Base-by-base conservation (phyloP, 2,888 invertebrate genomes). In the Polylopha cassiicola region DNA sequence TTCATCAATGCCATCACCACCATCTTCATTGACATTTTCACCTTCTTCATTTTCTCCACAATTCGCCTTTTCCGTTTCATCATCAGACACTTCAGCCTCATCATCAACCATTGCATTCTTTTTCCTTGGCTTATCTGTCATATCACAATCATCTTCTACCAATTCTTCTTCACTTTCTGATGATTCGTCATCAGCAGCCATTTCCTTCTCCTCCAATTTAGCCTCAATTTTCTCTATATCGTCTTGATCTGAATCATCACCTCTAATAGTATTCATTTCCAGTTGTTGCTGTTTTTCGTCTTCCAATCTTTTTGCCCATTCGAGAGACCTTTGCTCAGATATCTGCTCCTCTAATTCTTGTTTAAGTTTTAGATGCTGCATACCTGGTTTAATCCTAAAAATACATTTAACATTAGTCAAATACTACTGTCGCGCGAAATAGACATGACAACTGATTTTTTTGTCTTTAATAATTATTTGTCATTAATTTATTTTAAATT, bases 301-400 rank as follows among this genome's bases (percentile, higher is more conserved):
- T 52, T 91, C 88, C 15, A 88, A 74, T 31, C 89, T 88, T 53
- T 90, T 88, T 37, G 88, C 86, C 89, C 94, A 89, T 51, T 92
- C 90, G 42, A 91, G 85, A 21, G 90, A 88, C 31, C 94, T 82
- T 55, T 90, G 91, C 46, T 88, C 87, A 2, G 89, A 89, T 59
- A 96, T 95, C 70, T 91, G 85, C 7, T 87, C 81, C 57, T 91
- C 89, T 2, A 96, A 79, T 46, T 91, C 89, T 44, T 90, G 88
- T 61, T 91, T 91, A 33, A 96, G 75, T 52, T 88, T 89, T n/a
- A 87, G 67, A 48, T 92, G 87, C 52, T 90, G 91, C 2, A 89
- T 89, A 0, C 95, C 94, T 23, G 94, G 92, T 62, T 90, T 76
- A 45, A 78, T 71, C 50, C 87, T 89, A 46, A 11, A 15, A 5